Evolutionary conservation across 2,797 vertebrate species (phyloP).

Genomic region (Schizopygopsis malacanthus): DNA sequence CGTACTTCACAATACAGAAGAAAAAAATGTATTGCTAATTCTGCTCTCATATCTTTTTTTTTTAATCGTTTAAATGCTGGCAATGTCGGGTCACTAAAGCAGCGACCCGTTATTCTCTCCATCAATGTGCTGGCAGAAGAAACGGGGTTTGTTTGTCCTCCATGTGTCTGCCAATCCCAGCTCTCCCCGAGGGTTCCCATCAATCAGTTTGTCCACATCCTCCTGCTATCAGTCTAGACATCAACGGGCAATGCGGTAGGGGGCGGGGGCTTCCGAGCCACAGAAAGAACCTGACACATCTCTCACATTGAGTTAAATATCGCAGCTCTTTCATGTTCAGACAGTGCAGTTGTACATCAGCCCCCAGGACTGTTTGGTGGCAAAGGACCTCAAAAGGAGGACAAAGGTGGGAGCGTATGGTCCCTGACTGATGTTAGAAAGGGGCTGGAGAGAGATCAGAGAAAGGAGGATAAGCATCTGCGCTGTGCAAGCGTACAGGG

Average conservation of each 20-base stretch:
- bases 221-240: conserved; percentile 63
- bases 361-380: conserved; percentile 12
- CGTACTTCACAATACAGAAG: neutral
- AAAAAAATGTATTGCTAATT: neutral
- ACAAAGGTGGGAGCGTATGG: conserved; percentile 15
- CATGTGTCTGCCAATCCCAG: conserved; percentile 66
- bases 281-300: conserved; percentile 32
- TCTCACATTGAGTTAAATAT: conserved; percentile 30
- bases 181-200: conserved; percentile 70
- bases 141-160: conserved; percentile 66
- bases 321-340: conserved; percentile 35
- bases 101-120: neutral
- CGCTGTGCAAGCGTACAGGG: conserved; percentile 59
- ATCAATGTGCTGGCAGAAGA: conserved; percentile 65
- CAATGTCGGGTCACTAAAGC: neutral
- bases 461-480: conserved; percentile 34
- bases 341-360: conserved; percentile 41
- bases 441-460: conserved; percentile 38
- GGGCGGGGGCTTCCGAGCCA: conserved; percentile 42
- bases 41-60: neutral
- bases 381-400: conserved; percentile 25
- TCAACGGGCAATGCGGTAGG: conserved; percentile 39
- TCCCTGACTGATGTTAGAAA: conserved; percentile 26
- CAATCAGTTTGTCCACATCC: conserved; percentile 71
- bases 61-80: neutral